These are phyloP conservation scores for Eulemur albifrons DNA, from an alignment of 2,797 vertebrate species.

Conservation along the genomic window DNA sequence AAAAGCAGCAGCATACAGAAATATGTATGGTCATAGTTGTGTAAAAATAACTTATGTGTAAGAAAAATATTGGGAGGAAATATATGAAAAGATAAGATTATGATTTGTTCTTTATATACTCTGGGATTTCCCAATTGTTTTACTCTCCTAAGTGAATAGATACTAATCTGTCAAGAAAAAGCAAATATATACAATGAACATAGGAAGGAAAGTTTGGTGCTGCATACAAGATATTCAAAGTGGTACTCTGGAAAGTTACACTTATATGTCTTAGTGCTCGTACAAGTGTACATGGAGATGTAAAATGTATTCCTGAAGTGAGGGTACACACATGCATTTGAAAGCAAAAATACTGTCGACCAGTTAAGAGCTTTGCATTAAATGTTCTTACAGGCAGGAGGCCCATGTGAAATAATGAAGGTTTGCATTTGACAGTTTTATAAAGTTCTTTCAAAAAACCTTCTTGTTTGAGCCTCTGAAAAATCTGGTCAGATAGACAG, in stretches of 20 bases:
- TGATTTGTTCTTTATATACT: not conserved
- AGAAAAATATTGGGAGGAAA: conserved; percentile 34
- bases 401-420: not conserved
- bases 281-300: not conserved
- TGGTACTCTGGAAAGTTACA: not conserved
- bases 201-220: not conserved
- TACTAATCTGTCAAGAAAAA: conserved; percentile 14
- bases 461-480: not conserved
- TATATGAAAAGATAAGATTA: not conserved
- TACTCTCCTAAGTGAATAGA: not conserved
- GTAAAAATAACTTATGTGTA: not conserved
- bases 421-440: not conserved
- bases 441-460: not conserved
- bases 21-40: not conserved
- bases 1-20: not conserved
- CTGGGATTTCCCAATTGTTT: not conserved
- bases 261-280: not conserved
- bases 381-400: not conserved
- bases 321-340: not conserved
- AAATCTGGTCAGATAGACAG: not conserved
- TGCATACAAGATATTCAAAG: not conserved
- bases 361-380: not conserved
- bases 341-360: not conserved
- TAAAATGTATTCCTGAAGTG: not conserved
- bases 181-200: not conserved